Evolutionary conservation across 2,888 invertebrate species (phyloP).

Genomic region (Octonoba sinensis): DNA sequence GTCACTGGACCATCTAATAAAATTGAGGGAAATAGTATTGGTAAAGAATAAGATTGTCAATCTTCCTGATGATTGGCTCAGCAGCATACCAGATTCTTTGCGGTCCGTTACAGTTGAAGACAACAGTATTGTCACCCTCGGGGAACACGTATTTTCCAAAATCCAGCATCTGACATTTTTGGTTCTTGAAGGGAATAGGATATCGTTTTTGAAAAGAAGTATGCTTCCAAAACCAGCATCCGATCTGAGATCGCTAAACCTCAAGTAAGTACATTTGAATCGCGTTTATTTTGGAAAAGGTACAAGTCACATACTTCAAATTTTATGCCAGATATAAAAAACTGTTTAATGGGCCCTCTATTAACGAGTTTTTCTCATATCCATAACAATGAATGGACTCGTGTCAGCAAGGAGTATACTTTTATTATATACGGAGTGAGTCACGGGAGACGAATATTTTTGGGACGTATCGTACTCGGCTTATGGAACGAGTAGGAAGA

Average conservation of each 20-base stretch:
- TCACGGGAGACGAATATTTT: too few species aligned
- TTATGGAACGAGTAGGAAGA: too few species aligned
- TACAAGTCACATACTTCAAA: too few species aligned
- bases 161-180: conserved; percentile 29
- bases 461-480: too few species aligned
- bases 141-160: conserved; percentile 45
- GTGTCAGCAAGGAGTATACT: too few species aligned
- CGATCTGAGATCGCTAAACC: conserved; percentile 31
- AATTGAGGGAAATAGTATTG: conserved; percentile 34
- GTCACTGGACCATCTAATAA: conserved; percentile 33
- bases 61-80: conserved; percentile 34
- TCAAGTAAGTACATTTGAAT: conserved; percentile 35
- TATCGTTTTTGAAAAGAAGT: conserved; percentile 22
- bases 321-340: too few species aligned
- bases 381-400: too few species aligned
- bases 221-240: conserved; percentile 48
- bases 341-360: too few species aligned
- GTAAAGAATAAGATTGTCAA: conserved; percentile 39
- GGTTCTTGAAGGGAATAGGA: conserved; percentile 34
- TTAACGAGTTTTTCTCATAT: too few species aligned
- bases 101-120: conserved; percentile 33
- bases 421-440: too few species aligned
- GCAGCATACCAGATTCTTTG: conserved; percentile 31
- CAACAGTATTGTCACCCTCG: conserved; percentile 31
- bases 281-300: too few species aligned